Conservation (phyloP, 2,797 vertebrate genomes). For the Pantherophis vulpinus region DNA sequence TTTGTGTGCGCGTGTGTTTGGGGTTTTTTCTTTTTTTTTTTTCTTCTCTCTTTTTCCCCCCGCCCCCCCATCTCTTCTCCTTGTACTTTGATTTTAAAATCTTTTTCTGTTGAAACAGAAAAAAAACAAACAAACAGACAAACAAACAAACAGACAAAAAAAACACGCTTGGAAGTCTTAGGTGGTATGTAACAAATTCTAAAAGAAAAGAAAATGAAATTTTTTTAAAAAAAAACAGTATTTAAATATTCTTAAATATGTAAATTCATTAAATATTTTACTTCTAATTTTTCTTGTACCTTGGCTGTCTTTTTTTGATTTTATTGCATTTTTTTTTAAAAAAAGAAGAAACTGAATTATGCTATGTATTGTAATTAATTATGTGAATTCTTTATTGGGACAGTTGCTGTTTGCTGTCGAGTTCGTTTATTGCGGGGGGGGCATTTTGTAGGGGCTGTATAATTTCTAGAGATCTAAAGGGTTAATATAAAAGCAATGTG, state of each 20-base stretch:
- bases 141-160: slow-evolving; percentile 70
- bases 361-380: slow-evolving; percentile 78
- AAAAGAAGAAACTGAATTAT: slow-evolving; percentile 67
- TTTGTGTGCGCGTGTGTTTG: slow-evolving; percentile 68
- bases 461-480: slow-evolving; percentile 77
- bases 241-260: slow-evolving; percentile 84
- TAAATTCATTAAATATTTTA: slow-evolving; percentile 83
- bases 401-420: slow-evolving; percentile 67
- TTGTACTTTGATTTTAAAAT: slow-evolving; percentile 59
- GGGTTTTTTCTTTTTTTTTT: slow-evolving; percentile 66
- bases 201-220: slow-evolving; percentile 56
- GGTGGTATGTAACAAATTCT: slow-evolving; percentile 80
- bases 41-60: slow-evolving; percentile 60
- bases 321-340: slow-evolving; percentile 76
- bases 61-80: slow-evolving; percentile 76
- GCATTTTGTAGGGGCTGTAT: slow-evolving; percentile 76
- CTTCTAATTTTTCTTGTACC: slow-evolving; percentile 79
- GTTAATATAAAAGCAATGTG: slow-evolving; percentile 75
- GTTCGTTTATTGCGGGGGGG: slow-evolving; percentile 52
- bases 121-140: slow-evolving; percentile 42
- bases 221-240: slow-evolving; percentile 73
- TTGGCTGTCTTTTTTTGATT: slow-evolving; percentile 77
- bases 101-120: slow-evolving; percentile 87
- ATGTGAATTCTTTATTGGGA: slow-evolving; percentile 74
- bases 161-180: slow-evolving; percentile 94